Percentiles rank a stretch among this genome's conserved stretches.
Conservation (phyloP, 1,140 invertebrate genomes). For the Drosophila rhopaloa region DNA sequence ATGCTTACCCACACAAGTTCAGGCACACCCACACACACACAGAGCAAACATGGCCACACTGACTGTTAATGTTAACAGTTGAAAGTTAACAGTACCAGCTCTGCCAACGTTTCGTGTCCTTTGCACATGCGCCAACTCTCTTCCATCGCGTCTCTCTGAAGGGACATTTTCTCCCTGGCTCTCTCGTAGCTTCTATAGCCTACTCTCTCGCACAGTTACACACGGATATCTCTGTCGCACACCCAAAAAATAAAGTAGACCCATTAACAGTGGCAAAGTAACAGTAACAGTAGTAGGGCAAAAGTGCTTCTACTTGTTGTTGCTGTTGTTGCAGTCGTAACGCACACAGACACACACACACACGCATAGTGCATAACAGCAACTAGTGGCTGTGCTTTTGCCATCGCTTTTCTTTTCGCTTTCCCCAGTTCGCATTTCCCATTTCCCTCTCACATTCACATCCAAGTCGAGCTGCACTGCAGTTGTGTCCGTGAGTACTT, state of each 20-base stretch:
- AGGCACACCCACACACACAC: slow-evolving; percentile 6
- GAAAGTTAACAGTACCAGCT: slow-evolving; percentile 1
- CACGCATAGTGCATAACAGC: slow-evolving; percentile 67
- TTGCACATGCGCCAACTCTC: slow-evolving; percentile 29
- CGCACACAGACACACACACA: slow-evolving; percentile 16
- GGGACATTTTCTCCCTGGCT: slow-evolving; percentile 28
- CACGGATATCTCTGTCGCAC: slow-evolving; percentile 20
- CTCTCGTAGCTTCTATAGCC: slow-evolving; percentile 5
- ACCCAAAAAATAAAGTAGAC: neutral
- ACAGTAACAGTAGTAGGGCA: slow-evolving; percentile 39
- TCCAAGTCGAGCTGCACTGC: slow-evolving; percentile 31
- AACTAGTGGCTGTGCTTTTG: slow-evolving; percentile 73
- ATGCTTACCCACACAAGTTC: slow-evolving; percentile 14
- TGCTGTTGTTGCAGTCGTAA: slow-evolving; percentile 60
- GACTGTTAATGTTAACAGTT: slow-evolving; percentile 1
- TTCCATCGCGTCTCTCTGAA: neutral
- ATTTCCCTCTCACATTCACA: slow-evolving; percentile 45
- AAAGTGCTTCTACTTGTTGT: slow-evolving; percentile 23
- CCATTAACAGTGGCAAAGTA: slow-evolving; percentile 35
- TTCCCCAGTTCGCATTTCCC: slow-evolving; percentile 39
- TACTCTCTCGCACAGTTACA: slow-evolving; percentile 23
- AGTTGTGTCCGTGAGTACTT: slow-evolving; percentile 46
- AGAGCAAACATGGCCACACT: slow-evolving; percentile 19
- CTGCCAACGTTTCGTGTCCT: neutral
- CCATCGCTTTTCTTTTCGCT: slow-evolving; percentile 14